Base-by-base conservation (phyloP, 2,797 vertebrate genomes). In the Pseudochaenichthys georgianus region DNA sequence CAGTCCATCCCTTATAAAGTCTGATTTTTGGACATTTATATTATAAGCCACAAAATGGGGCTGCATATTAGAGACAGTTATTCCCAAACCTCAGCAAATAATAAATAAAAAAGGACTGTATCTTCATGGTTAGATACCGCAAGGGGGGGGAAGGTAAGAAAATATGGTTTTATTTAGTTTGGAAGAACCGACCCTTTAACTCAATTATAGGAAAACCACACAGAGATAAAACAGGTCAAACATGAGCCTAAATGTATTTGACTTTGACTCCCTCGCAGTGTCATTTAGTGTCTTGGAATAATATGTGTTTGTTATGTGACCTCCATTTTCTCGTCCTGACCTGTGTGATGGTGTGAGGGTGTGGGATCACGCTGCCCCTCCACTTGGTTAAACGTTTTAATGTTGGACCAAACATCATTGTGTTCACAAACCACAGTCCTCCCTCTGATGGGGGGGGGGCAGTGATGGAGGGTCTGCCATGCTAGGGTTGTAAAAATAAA, bases 271-370 rank as follows among this genome's bases (percentile, higher is more conserved):
- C 58, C 69, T 78, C 75, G 53, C 47, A 13, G 45, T 64, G 82
- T 82, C 64, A 84, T 83, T 87, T 78, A 75, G 78, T 76, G 81
- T 74, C 45, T 70, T 75, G 47, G 52, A 90, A 81, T 77, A 81
- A 86, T 78, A 75, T 74, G 77, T 81, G 77, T 81, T 74, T 74
- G 71, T 78, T 84, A 73, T 31, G 41, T 88, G 90, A 90, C 88
- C 90, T 88, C 89, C 64, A 91, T 91, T 92, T 93, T 87, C 91
- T 88, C 80, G 70, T 78, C 73, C 54, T 84, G 90, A 89, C 89
- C 91, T 34, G 47, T 16, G 59, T n/a, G 81, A 76, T 67, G 28
- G 28, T 51, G 70, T n/a, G 34, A 62, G 64, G 17, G 4, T 16
- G 65, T 46, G 75, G 47, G 85, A 84, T 80, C 75, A 75, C 21